Evolutionary conservation across 2,113 vertebrate species (phyloP).

Genomic region (Thalassarche chlororhynchos): DNA sequence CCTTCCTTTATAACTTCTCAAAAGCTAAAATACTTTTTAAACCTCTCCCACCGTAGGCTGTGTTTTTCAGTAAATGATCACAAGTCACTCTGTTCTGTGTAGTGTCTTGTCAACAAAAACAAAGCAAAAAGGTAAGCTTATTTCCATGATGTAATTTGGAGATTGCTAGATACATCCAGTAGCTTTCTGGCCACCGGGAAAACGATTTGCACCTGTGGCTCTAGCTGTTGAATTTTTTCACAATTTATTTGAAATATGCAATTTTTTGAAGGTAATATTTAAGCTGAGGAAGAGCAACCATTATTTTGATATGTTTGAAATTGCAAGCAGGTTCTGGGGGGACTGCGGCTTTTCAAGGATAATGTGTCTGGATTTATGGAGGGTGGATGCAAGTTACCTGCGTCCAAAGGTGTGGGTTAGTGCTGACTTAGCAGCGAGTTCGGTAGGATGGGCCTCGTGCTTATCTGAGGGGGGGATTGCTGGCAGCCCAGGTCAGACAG

Average conservation of each 20-base stretch:
- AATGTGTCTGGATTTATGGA: background rate
- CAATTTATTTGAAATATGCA: background rate
- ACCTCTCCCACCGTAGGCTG: background rate
- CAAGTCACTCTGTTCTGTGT: background rate
- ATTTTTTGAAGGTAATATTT: background rate
- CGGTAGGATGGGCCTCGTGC: background rate
- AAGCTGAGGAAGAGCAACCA: background rate
- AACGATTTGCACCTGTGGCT: fast-evolving
- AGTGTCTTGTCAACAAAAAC: background rate
- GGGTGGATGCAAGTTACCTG: background rate
- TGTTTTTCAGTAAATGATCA: too few relatives aligned
- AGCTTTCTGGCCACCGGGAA: background rate
- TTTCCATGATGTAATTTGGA: background rate
- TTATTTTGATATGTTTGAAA: fast-evolving
- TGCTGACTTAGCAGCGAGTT: background rate
- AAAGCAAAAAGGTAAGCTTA: background rate
- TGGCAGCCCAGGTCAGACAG: background rate
- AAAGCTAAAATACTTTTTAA: background rate
- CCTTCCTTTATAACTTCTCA: background rate
- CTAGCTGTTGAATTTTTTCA: background rate
- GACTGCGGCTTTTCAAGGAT: background rate
- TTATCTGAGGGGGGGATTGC: background rate
- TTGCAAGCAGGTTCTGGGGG: background rate
- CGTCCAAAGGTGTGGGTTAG: fast-evolving
- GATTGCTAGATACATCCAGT: background rate